These are phyloP conservation scores for Betta splendens DNA, from an alignment of 2,797 vertebrate species.

Conservation along the genomic window DNA sequence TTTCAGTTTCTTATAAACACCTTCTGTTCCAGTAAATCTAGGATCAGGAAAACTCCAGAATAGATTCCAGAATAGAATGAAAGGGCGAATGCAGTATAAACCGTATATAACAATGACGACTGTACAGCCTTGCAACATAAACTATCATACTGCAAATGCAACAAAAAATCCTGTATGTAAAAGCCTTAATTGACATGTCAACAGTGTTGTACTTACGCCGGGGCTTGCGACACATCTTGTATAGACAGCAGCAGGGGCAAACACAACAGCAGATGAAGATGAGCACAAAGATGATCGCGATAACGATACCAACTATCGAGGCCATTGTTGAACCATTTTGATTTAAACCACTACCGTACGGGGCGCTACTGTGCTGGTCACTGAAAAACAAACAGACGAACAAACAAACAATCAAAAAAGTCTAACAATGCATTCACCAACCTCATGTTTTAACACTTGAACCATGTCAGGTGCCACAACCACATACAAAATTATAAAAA, in stretches of 20 bases:
- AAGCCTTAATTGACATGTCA: neutral
- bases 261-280: slow-evolving; percentile 86
- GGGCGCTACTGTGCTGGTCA: too few species aligned
- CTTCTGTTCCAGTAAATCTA: neutral
- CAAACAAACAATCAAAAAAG: neutral
- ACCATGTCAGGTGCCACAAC: too few species aligned
- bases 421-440: too few species aligned
- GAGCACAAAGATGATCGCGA: slow-evolving; percentile 60
- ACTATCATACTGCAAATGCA: too few species aligned
- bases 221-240: slow-evolving; percentile 87
- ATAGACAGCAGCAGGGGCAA: slow-evolving; percentile 92
- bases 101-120: too few species aligned
- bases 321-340: rapidly evolving
- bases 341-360: too few species aligned
- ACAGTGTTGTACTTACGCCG: slow-evolving; percentile 80
- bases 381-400: slow-evolving; percentile 21
- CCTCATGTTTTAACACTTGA: too few species aligned
- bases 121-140: too few species aligned
- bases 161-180: too few species aligned
- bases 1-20: slow-evolving; percentile 3
- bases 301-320: slow-evolving; percentile 60
- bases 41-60: neutral
- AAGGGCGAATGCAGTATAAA: neutral
- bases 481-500: too few species aligned
- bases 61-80: neutral